Conservation (phyloP, 2,888 invertebrate species). For the Philopedon plagiatum region DNA sequence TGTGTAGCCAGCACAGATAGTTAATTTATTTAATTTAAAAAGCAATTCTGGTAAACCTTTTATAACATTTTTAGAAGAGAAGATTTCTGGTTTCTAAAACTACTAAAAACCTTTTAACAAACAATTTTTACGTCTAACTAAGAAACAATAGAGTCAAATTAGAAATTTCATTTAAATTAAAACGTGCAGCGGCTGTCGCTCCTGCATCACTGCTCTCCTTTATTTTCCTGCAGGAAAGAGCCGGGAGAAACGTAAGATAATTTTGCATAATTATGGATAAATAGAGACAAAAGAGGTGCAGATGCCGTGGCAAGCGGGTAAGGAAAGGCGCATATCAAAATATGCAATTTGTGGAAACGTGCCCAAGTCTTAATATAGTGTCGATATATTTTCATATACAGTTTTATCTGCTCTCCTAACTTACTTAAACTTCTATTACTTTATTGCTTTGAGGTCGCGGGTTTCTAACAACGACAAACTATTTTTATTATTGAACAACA, state of each 20-base stretch:
- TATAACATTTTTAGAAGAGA: too few species aligned
- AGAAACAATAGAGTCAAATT: slow-evolving; percentile 13
- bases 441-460: too few species aligned
- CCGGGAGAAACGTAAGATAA: slow-evolving; percentile 28
- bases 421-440: too few species aligned
- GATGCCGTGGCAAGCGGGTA: slow-evolving; percentile 1
- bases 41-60: too few species aligned
- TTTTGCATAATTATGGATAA: slow-evolving; percentile 33
- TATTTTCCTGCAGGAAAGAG: slow-evolving; percentile 1
- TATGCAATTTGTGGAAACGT: neutral
- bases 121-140: neutral
- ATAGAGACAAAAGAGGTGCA: slow-evolving; percentile 23
- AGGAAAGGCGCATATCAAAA: slow-evolving; percentile 26
- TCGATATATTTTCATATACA: too few species aligned
- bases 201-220: slow-evolving; percentile 2
- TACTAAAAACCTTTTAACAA: neutral
- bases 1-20: too few species aligned
- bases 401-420: too few species aligned
- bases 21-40: too few species aligned
- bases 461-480: too few species aligned
- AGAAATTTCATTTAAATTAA: slow-evolving; percentile 15
- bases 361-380: too few species aligned
- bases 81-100: neutral
- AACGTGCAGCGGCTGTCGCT: slow-evolving; percentile 14
- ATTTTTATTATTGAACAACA: too few species aligned